These are phyloP conservation scores for Melolontha melolontha DNA, from an alignment of 2,888 invertebrate genomes.

Conservation along the genomic window DNA sequence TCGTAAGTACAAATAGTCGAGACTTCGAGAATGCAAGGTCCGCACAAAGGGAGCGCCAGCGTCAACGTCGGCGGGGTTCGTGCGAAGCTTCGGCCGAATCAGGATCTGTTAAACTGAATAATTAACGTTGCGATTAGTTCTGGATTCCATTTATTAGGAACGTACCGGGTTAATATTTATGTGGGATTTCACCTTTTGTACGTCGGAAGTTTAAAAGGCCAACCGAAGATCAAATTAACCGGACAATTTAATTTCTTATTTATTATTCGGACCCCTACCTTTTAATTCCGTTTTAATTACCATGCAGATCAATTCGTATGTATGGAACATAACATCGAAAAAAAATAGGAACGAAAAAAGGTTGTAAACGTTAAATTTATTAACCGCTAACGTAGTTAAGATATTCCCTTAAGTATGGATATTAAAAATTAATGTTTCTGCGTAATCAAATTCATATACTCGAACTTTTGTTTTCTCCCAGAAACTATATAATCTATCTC, in stretches of 20 bases:
- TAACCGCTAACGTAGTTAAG: slow-evolving; percentile 3
- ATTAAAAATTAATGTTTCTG: too few species aligned
- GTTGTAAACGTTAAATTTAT: not conserved
- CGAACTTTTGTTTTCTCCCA: too few species aligned
- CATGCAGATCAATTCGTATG: slow-evolving; percentile 31
- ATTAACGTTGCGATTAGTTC: slow-evolving; percentile 49
- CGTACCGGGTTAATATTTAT: slow-evolving; percentile 47
- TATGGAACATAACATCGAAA: slow-evolving; percentile 13
- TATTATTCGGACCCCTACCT: slow-evolving; percentile 36
- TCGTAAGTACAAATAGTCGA: not conserved
- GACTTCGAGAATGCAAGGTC: slow-evolving; percentile 13
- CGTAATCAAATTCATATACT: too few species aligned
- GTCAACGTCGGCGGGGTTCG: slow-evolving; percentile 18
- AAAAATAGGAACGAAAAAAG: slow-evolving; percentile 5
- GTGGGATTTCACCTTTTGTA: slow-evolving; percentile 47
- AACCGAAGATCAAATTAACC: slow-evolving; percentile 43
- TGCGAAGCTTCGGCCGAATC: slow-evolving; percentile 42
- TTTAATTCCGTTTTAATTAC: slow-evolving; percentile 42
- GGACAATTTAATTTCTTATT: slow-evolving; percentile 43
- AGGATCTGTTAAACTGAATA: slow-evolving; percentile 45
- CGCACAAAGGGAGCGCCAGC: slow-evolving; percentile 9
- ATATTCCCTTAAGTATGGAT: too few species aligned
- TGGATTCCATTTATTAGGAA: slow-evolving; percentile 48
- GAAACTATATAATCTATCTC: too few species aligned
- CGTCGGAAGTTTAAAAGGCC: slow-evolving; percentile 42